A percentile compares a stretch with the other conserved stretches of the same genome.
These are phyloP conservation scores for Thaumatotibia leucotreta DNA, from an alignment of 1,140 invertebrate genomes.

Conservation along the genomic window DNA sequence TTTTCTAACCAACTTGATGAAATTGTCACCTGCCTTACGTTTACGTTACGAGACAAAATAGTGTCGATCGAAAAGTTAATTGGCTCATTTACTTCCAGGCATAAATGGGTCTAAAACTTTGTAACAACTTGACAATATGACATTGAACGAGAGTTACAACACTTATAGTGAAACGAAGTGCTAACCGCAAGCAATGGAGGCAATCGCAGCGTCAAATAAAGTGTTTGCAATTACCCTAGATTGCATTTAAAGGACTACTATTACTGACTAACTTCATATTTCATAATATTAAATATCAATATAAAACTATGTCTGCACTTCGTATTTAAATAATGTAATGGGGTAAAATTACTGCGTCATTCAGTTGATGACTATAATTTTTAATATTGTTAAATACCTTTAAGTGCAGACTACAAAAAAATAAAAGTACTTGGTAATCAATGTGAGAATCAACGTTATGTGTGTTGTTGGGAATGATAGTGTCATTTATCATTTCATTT, in stretches of 20 bases:
- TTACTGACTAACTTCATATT: conserved; percentile 11
- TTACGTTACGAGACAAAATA: too few relatives aligned
- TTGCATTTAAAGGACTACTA: conserved; percentile 2
- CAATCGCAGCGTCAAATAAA: not conserved
- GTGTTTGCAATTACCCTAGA: conserved; percentile 2
- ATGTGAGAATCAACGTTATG: not conserved
- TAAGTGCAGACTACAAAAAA: not conserved
- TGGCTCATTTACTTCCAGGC: too few relatives aligned
- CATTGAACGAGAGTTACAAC: too few relatives aligned
- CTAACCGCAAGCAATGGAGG: not conserved
- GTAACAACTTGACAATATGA: too few relatives aligned
- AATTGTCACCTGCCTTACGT: too few relatives aligned
- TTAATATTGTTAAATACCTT: not conserved
- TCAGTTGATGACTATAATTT: not conserved
- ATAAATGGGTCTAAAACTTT: too few relatives aligned
- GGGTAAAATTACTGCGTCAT: not conserved
- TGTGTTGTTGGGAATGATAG: not conserved
- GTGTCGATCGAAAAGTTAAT: too few relatives aligned
- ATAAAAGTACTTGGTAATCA: conserved; percentile 1
- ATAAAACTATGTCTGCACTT: not conserved
- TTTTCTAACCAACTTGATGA: too few relatives aligned
- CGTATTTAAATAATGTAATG: not conserved
- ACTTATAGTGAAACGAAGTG: not conserved
- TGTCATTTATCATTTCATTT: not conserved
- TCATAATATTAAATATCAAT: conserved; percentile 2